Conservation (phyloP, 2,888 invertebrate species). For the Cyclophora punctaria region DNA sequence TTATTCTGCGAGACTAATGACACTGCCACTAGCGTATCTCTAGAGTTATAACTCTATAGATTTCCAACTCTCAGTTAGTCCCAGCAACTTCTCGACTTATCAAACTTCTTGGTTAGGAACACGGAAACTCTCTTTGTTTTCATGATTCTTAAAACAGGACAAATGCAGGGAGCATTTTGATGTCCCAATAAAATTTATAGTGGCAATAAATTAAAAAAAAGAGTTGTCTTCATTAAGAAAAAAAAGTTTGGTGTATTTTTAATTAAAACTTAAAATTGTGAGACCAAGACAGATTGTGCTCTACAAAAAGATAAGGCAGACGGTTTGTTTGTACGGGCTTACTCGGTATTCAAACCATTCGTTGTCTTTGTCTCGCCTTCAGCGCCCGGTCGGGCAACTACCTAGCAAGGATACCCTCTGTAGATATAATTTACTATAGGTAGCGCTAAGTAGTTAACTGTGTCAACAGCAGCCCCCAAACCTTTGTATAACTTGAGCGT, state of each 20-base stretch:
- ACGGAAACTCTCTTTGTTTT: constrained; percentile 14
- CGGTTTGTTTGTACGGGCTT: constrained; percentile 20
- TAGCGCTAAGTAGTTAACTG: constrained; percentile 39
- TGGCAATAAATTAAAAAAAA: constrained; percentile 7
- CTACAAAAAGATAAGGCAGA: constrained; percentile 19
- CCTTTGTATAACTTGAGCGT: no score
- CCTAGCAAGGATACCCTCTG: no score
- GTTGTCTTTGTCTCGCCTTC: background rate
- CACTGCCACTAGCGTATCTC: constrained; percentile 9
- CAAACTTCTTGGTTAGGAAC: constrained; percentile 2
- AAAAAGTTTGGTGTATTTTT: constrained; percentile 30
- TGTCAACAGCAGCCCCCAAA: constrained; percentile 28
- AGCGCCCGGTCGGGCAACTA: no score
- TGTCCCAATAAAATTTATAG: constrained; percentile 6
- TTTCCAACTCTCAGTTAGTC: constrained; percentile 3
- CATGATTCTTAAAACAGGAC: constrained; percentile 18
- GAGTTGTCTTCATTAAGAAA: constrained; percentile 8
- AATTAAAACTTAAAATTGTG: constrained; percentile 34
- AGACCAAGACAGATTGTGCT: constrained; percentile 19
- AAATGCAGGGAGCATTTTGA: constrained; percentile 7
- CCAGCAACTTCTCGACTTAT: constrained; percentile 14
- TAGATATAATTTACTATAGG: no score
- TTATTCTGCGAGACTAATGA: constrained; percentile 33
- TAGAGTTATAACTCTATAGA: no score
- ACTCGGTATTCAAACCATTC: constrained; percentile 1